Conservation (phyloP, 2,797 vertebrate genomes). For the Poeciliopsis gracilis region DNA sequence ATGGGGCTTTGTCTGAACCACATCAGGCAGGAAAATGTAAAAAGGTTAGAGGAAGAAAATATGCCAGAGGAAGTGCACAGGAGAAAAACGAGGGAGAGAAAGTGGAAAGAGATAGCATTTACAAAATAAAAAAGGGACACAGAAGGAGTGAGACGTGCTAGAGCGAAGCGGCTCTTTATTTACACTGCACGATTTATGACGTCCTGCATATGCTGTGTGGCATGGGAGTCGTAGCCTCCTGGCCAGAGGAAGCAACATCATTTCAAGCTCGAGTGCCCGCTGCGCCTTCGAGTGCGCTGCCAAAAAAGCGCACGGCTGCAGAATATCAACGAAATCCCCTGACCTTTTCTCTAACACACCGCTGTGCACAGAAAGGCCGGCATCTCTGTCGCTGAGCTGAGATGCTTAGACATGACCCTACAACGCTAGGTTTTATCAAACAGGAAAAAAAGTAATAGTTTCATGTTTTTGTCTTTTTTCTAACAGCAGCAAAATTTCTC, state of each 20-base stretch:
- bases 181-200: slow-evolving; percentile 71
- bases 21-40: not conserved
- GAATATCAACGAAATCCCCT: slow-evolving; percentile 74
- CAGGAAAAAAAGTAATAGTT: not conserved
- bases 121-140: slow-evolving; percentile 22
- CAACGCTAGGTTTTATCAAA: not conserved
- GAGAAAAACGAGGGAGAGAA: slow-evolving; percentile 33
- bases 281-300: slow-evolving; percentile 60
- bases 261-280: slow-evolving; percentile 75
- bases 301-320: slow-evolving; percentile 59
- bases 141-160: slow-evolving; percentile 46
- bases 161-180: slow-evolving; percentile 64
- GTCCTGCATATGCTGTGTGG: slow-evolving; percentile 63
- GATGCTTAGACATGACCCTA: slow-evolving; percentile 16
- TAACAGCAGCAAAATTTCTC: not conserved
- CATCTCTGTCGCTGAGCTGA: slow-evolving; percentile 29
- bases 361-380: slow-evolving; percentile 53
- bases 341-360: slow-evolving; percentile 71
- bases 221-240: slow-evolving; percentile 63
- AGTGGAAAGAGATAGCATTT: slow-evolving; percentile 30
- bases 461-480: not conserved
- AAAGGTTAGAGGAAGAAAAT: not conserved
- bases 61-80: slow-evolving; percentile 8
- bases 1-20: slow-evolving; percentile 26
- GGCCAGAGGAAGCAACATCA: slow-evolving; percentile 71